Evolutionary conservation across 2,113 vertebrate species (phyloP), one percentile per base, ranked within the genome.

Genomic region (Greenwoodochromis staneri): DNA sequence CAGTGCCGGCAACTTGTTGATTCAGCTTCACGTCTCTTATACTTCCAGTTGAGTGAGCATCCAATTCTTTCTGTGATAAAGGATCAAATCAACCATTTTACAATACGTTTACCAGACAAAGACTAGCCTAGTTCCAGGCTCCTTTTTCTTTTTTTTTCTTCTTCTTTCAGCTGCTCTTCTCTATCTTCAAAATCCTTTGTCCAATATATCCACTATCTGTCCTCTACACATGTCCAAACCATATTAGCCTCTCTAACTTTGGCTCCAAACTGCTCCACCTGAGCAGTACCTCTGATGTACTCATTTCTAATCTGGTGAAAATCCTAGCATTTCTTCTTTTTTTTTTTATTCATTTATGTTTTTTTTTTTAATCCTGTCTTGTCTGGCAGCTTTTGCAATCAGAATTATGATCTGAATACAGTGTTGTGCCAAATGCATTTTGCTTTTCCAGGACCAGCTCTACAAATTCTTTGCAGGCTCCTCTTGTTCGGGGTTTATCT

Each of bases 271-370:
- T 9, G n/a, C 38, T 71, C n/a, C 13, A 9, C 66, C 38, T 24
- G 38, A 71, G n/a, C 5, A 24, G 38, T 42, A 24, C 19, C 63
- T 69, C 3, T 40, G 3, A 69, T 71, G n/a, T 42, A 24, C 3
- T 42, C 5, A 42, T 71, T 40, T 9, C 12, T 42, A 71, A 42
- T 71, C 38, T 16, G 38, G n/a, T 71, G n/a, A 71, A 71, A 42
- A 42, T 42, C 38, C 8, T 0, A 24, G 21, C n/a, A 71, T 71
- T 36, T n/a, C 9, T 11, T 11, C 5, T 29, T 59, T 2, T 10
- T 2, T 10, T 1, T 1, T 13, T 63, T 31, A 3, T 63, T 63
- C 4, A 7, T 63, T 34, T 63, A 7, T 36, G 5, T 3, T 0
- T 1, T 17, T 10, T 57, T 57, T 19, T 7, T 29, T 14, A 9